phyloP scores from a whole-genome alignment of 2,113 vertebrate species.

The Malurus elegans region DNA sequence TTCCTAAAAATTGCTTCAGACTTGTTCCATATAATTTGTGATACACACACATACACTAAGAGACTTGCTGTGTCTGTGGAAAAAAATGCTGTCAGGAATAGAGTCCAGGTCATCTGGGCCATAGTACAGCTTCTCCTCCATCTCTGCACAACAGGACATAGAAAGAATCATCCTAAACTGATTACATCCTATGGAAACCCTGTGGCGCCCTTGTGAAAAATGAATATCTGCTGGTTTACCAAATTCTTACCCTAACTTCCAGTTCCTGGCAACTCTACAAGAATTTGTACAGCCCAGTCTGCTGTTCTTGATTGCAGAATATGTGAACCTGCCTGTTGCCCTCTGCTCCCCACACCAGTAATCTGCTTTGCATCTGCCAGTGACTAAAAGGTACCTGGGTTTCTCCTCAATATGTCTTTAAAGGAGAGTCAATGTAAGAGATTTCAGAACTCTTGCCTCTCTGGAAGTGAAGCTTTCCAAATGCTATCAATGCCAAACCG shows the following conservation, averaged over 20 bases:
- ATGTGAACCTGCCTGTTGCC: neutral
- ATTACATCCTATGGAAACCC: neutral
- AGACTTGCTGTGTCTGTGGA: neutral
- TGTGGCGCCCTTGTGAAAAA: neutral
- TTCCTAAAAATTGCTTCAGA: neutral
- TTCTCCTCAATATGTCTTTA: neutral
- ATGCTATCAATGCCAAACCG: neutral
- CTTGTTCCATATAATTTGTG: neutral
- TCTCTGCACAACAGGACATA: neutral
- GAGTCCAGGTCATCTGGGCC: neutral
- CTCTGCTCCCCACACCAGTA: neutral
- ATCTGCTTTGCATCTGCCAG: neutral
- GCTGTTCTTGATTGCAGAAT: neutral
- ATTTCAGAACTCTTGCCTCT: neutral
- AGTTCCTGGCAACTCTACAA: neutral
- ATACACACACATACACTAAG: neutral
- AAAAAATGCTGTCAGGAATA: neutral
- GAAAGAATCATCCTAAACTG: neutral
- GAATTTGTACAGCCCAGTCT: neutral
- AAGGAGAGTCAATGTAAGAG: neutral
- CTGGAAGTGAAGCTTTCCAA: neutral
- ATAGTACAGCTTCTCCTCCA: neutral
- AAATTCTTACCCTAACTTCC: neutral
- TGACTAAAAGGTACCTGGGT: neutral
- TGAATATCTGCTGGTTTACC: neutral